Conservation (phyloP, 2,113 vertebrate genomes). For the Cairina moschata region DNA sequence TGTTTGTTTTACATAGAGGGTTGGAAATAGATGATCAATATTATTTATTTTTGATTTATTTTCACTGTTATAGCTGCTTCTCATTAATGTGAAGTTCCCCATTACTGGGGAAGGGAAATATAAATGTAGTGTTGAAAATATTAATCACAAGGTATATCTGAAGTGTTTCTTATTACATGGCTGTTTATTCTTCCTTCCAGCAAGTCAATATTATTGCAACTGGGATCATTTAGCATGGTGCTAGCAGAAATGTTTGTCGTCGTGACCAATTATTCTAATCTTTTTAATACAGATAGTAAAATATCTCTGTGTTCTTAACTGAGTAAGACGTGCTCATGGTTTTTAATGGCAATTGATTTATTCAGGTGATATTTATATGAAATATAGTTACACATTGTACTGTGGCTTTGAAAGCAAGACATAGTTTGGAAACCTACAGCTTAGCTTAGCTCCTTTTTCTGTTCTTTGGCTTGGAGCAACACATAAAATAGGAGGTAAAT, state of each 20-base stretch:
- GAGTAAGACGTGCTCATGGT: background rate
- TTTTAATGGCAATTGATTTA: background rate
- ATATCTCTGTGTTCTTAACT: background rate
- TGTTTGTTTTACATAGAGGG: background rate
- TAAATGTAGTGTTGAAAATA: background rate
- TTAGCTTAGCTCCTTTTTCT: background rate
- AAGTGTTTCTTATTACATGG: background rate
- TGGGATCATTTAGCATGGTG: background rate
- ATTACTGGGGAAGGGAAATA: background rate
- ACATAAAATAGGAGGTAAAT: background rate
- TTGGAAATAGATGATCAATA: background rate
- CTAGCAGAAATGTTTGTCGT: background rate
- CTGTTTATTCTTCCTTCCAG: background rate
- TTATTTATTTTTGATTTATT: background rate
- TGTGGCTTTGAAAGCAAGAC: background rate
- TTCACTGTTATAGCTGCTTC: background rate
- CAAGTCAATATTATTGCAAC: conserved; percentile 13
- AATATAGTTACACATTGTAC: background rate
- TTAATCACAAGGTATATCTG: background rate
- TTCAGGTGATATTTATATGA: background rate
- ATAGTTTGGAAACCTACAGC: background rate
- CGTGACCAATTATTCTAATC: background rate
- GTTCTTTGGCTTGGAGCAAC: background rate
- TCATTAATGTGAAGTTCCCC: background rate
- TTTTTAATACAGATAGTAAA: background rate